phyloP scores from a whole-genome alignment of 2,888 invertebrate genomes.

The Chironomus riparius region DNA sequence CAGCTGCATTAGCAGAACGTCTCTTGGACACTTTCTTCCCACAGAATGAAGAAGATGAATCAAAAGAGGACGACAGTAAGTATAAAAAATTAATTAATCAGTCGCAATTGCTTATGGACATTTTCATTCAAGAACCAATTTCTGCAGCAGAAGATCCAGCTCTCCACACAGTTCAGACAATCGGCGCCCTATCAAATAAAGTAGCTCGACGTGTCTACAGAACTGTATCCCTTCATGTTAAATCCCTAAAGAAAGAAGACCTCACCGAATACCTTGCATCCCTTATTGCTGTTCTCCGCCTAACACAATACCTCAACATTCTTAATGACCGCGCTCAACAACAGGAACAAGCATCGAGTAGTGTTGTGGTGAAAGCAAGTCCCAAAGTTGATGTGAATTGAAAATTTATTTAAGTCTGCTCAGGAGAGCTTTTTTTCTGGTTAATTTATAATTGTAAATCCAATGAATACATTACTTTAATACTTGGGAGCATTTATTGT shows the following conservation, averaged over 20 bases:
- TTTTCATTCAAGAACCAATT: constrained; percentile 47
- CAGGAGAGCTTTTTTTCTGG: neutral
- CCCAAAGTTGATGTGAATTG: neutral
- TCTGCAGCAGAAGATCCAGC: constrained; percentile 54
- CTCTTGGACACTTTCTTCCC: constrained; percentile 68
- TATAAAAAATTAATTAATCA: neutral
- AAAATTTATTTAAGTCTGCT: neutral
- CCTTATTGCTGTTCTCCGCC: constrained; percentile 43
- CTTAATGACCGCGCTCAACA: constrained; percentile 40
- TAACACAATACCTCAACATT: constrained; percentile 44
- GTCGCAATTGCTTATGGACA: neutral
- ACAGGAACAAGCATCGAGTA: neutral
- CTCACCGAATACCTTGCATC: constrained; percentile 45
- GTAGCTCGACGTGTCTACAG: constrained; percentile 61
- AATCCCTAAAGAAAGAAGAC: constrained; percentile 44
- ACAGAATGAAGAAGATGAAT: constrained; percentile 42
- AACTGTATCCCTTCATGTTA: constrained; percentile 53
- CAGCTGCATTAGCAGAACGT: constrained; percentile 59
- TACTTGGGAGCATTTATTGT: neutral
- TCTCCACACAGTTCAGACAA: constrained; percentile 61
- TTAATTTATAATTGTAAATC: neutral
- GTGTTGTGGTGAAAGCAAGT: neutral
- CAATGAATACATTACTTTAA: neutral
- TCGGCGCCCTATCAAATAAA: constrained; percentile 61
- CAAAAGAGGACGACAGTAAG: constrained; percentile 29